These are phyloP conservation scores for Drosophila pallidifrons DNA, from an alignment of 1,140 invertebrate genomes.

Conservation along the genomic window DNA sequence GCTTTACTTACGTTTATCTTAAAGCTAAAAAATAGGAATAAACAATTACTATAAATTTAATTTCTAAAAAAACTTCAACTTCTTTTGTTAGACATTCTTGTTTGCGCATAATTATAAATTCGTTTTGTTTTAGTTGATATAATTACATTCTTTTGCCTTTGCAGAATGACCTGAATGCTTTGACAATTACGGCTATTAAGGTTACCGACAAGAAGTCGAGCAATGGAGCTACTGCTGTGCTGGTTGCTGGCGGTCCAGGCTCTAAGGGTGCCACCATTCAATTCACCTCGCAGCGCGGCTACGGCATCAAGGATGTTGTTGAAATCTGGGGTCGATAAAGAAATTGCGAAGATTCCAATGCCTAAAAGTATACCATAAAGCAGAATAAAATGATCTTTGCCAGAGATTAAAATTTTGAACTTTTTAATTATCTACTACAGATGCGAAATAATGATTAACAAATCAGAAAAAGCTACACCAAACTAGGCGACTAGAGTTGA, in stretches of 20 bases:
- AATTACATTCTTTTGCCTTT: background rate
- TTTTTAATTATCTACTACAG: no score
- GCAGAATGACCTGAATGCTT: conserved; percentile 62
- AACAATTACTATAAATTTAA: no score
- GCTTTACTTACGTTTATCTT: no score
- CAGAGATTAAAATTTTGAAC: background rate
- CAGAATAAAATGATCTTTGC: background rate
- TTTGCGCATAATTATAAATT: no score
- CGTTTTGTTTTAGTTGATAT: background rate
- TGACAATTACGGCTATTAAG: conserved; percentile 71
- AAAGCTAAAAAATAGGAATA: no score
- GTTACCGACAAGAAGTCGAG: conserved; percentile 65
- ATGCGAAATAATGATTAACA: no score
- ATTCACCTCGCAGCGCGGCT: conserved; percentile 63
- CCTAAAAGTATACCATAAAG: conserved; percentile 6
- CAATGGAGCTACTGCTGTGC: conserved; percentile 62
- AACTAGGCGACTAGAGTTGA: no score
- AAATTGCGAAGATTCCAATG: no score
- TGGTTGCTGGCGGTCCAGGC: conserved; percentile 64
- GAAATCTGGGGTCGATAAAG: conserved; percentile 71
- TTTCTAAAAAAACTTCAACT: background rate
- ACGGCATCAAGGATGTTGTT: conserved; percentile 67
- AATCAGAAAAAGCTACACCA: no score
- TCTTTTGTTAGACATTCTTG: no score
- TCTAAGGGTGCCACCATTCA: conserved; percentile 73